These are phyloP conservation scores for Andrena hattorfiana DNA, from an alignment of 2,888 invertebrate genomes.

Conservation along the genomic window DNA sequence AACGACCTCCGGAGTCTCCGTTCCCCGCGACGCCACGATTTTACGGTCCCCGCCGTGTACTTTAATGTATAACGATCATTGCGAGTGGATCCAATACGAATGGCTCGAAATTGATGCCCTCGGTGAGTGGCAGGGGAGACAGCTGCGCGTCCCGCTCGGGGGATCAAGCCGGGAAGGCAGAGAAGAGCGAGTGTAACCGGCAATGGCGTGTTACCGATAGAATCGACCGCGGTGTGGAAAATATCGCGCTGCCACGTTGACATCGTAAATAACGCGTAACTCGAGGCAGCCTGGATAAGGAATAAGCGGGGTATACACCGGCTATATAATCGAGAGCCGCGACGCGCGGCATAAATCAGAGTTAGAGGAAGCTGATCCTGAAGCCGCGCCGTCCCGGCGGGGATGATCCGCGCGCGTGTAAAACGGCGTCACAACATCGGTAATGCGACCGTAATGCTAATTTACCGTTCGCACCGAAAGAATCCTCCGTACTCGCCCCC, in stretches of 20 bases:
- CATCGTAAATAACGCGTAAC: slow-evolving; percentile 64
- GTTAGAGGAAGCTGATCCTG: slow-evolving; percentile 78
- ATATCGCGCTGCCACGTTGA: slow-evolving; percentile 29
- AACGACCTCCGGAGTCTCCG: slow-evolving; percentile 54
- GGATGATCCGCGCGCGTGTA: slow-evolving; percentile 77
- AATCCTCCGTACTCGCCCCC: slow-evolving; percentile 30
- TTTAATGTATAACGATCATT: slow-evolving; percentile 4
- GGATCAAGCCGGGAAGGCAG: not conserved
- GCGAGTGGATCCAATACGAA: not conserved
- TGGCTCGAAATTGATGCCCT: not conserved
- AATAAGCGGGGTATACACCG: slow-evolving; percentile 51
- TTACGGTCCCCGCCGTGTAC: not conserved
- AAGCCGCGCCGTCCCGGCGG: slow-evolving; percentile 42
- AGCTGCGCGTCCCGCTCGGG: not conserved
- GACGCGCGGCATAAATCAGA: slow-evolving; percentile 78
- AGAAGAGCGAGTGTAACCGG: not conserved
- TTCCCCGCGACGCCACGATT: slow-evolving; percentile 23
- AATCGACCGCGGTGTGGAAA: slow-evolving; percentile 22
- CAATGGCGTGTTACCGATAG: slow-evolving; percentile 3
- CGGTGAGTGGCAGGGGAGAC: not conserved
- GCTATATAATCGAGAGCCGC: slow-evolving; percentile 43
- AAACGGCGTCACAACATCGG: slow-evolving; percentile 81
- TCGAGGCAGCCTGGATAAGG: slow-evolving; percentile 47
- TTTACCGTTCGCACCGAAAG: slow-evolving; percentile 79
- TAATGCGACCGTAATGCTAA: slow-evolving; percentile 83